Evolutionary conservation across 2,888 invertebrate species (phyloP).

Genomic region (Lacanobia wlatinum): DNA sequence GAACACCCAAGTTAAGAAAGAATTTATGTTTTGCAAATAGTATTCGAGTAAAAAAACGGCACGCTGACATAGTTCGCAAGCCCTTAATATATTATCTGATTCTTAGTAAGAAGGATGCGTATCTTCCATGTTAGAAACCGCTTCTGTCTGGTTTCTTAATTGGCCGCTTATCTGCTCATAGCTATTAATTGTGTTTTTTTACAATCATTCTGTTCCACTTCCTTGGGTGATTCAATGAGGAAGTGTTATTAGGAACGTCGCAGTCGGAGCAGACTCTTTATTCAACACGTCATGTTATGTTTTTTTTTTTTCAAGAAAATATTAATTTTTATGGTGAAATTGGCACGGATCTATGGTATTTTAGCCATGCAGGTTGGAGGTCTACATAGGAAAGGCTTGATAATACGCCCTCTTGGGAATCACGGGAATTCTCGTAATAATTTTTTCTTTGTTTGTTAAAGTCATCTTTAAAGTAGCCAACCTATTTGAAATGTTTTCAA

Average conservation of each 20-base stretch:
- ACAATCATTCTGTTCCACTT: conserved; percentile 65
- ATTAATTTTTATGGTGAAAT: background rate
- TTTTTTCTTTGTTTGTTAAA: background rate
- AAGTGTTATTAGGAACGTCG: conserved; percentile 52
- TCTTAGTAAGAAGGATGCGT: conserved; percentile 34
- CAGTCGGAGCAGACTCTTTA: background rate
- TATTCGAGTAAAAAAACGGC: background rate
- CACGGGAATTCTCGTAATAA: background rate
- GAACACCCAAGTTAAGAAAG: too few species aligned
- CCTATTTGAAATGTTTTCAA: background rate
- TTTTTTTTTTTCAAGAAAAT: background rate
- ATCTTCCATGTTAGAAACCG: conserved; percentile 55
- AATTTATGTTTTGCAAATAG: background rate
- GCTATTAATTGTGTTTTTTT: conserved; percentile 67
- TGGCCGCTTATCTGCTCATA: conserved; percentile 62
- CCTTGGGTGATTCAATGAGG: conserved; percentile 57
- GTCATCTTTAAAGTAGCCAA: background rate
- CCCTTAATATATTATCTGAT: conserved; percentile 19
- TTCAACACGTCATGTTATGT: conserved; percentile 2
- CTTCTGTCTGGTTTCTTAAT: conserved; percentile 72
- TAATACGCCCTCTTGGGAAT: background rate
- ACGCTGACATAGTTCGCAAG: background rate
- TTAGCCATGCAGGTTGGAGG: background rate
- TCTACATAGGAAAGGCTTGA: background rate
- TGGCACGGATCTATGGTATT: background rate